Evolutionary conservation across 2,113 vertebrate genomes (phyloP), one percentile per base, ranked within the genome.

Genomic region (Chiloscyllium plagiosum): DNA sequence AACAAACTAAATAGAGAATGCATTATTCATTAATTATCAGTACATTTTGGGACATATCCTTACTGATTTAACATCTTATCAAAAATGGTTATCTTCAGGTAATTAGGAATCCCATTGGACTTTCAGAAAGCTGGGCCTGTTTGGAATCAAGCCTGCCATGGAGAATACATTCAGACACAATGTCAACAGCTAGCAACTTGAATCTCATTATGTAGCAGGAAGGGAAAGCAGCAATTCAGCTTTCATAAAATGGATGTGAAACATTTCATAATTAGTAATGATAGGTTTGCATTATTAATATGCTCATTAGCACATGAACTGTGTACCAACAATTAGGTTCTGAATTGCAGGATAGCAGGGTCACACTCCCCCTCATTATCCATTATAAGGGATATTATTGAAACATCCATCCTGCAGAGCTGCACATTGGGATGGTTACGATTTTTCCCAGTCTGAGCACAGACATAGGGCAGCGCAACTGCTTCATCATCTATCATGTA

Each of bases 231-330:
- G 24, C 52, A 76, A 15, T 29, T 50, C 42, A 52, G 26, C 24
- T 15, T 72, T 72, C 6, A 61, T 29, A 70, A 94, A 95, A 29
- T 95, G 13, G 69, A 52, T 72, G 69, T 95, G 68, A 95, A 37
- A 93, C 37, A 93, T 93, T 66, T 93, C 61, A 66, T 66, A 93
- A 66, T 93, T 93, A 66, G 89, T 22, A 42, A 66, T 93, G 89
- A 93, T 66, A 61, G 56, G 7, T 68, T 93, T 93, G 89, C n/a
- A 20, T 93, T 65, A 66, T 93, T 93, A 93, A 93, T 93, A 66
- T 93, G 66, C 89, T 66, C 33, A 42, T 93, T 93, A 37, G 37
- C 68, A 93, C 29, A 37, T 93, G 0, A 65, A 29, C 52, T 6
- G 13, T 92, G 87, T 19, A 93, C 89, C 89, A 93, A 93, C 65